Base-by-base conservation (phyloP, 2,113 vertebrate genomes). In the Cyanoderma ruficeps region DNA sequence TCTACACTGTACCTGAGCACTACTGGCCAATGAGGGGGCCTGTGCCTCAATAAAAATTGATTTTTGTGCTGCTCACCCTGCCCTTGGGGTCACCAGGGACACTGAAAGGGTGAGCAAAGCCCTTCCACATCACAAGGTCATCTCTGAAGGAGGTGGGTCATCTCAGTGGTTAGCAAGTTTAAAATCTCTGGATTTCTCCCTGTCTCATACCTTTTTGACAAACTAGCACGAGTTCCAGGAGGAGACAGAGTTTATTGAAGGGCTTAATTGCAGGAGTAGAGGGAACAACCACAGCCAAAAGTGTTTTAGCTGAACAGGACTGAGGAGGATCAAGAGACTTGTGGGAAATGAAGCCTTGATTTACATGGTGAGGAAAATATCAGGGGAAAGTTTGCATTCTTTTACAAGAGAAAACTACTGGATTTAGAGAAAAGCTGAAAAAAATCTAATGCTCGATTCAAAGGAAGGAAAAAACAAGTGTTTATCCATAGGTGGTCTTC, bases 1-100 rank as follows among this genome's bases (percentile, higher is more conserved):
- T 68, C 77, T 28, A 22, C 0, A 0, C 20, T 0, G 0, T 50
- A 57, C 6, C 49, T 23, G 64, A 47, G 44, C 27, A 37, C 19
- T 22, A 0, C 7, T 44, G 24, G 15, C 14, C 0, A 0, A 27
- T 24, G 24, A 55, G 30, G 37, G 57, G 60, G 8, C 1, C 27
- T 25, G 13, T 37, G 61, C 21, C 52, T 53, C 52, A 30, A 53
- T 10, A 53, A 53, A 39, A 16, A 9, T 7, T 0, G 0, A 70
- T 17, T 2, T 4, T 15, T 21, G 22, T 5, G 17, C 50, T 70
- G 39, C n/a, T 56, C 70, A 31, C 15, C 12, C n/a, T 21, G 21
- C 12, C n/a, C 49, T 44, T 30, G 30, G 39, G 65, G 33, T 35
- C 55, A 61, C 16, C 42, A 67, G 33, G 19, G 63, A 46, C 47